A percentile compares a stretch with the other conserved stretches of the same genome.
These are phyloP conservation scores for Ricordea florida DNA, from an alignment of 92 coral and sea anemone species.

Conservation along the genomic window DNA sequence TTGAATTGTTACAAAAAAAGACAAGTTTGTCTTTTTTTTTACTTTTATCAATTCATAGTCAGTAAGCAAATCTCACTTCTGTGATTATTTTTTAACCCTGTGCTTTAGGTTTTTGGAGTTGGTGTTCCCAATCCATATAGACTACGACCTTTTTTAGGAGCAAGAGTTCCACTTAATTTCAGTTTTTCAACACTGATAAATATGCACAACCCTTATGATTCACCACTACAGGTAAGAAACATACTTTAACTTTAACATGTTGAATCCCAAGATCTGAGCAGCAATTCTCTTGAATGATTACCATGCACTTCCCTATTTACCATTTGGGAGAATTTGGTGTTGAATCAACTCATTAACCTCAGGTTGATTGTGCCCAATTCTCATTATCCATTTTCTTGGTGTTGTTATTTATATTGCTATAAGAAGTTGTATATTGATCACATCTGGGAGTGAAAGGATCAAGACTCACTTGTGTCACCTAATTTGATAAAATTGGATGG, in stretches of 20 bases:
- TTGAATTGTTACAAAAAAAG: not conserved
- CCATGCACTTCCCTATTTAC: no score
- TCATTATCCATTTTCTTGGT: no score
- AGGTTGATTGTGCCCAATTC: no score
- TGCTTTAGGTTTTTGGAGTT: conserved; percentile 90
- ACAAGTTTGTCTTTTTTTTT: not conserved
- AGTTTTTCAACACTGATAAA: conserved; percentile 88
- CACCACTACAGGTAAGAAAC: conserved; percentile 82
- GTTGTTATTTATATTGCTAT: no score
- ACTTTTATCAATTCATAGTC: not conserved
- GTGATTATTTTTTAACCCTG: not conserved
- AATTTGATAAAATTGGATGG: no score
- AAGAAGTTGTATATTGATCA: no score
- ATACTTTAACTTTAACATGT: not conserved
- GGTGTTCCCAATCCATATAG: conserved; percentile 98
- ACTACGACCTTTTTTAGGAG: conserved; percentile 95
- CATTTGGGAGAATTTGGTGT: no score
- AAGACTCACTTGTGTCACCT: no score
- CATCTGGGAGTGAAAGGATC: no score
- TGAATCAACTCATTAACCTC: no score
- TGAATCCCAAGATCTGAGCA: no score
- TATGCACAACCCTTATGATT: conserved; percentile 92
- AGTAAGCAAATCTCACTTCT: not conserved
- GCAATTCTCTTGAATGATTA: no score
- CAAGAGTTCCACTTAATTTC: conserved; percentile 90